Conservation (phyloP, 1,140 invertebrate genomes). For the Venturia canescens region DNA sequence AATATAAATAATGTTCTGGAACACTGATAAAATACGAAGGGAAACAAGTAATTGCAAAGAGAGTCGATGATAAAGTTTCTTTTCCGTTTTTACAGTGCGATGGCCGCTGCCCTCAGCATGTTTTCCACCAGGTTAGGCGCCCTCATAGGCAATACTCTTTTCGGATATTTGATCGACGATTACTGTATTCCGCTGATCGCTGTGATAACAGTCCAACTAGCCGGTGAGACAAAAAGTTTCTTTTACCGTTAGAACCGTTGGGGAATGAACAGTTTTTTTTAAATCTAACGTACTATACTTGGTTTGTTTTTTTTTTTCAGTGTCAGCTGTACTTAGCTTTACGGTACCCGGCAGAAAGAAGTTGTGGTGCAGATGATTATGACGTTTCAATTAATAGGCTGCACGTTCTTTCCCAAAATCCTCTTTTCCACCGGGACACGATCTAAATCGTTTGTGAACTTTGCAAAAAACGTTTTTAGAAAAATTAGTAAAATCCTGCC, state of each 20-base stretch:
- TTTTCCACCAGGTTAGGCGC: slow-evolving; percentile 62
- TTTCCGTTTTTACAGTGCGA: slow-evolving; percentile 57
- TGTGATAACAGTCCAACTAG: slow-evolving; percentile 58
- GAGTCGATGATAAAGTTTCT: background rate
- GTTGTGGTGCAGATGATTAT: background rate
- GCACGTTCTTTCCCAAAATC: no score
- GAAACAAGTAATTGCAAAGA: no score
- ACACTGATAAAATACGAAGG: no score
- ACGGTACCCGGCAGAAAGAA: slow-evolving; percentile 7
- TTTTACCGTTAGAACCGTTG: no score
- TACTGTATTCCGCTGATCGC: slow-evolving; percentile 62
- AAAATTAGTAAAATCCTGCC: no score
- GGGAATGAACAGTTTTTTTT: background rate
- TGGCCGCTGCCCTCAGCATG: slow-evolving; percentile 61
- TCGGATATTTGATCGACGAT: slow-evolving; percentile 67
- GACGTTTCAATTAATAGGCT: no score
- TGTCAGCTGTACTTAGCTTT: slow-evolving; percentile 10
- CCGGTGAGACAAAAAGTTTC: slow-evolving; percentile 54
- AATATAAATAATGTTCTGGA: no score
- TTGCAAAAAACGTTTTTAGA: no score
- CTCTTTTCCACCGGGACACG: no score
- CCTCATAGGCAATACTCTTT: slow-evolving; percentile 62
- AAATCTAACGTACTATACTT: background rate
- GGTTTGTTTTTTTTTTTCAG: background rate
- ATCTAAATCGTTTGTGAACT: no score